Evolutionary conservation across 1,140 invertebrate genomes (phyloP), one percentile per base, ranked within the genome.

Genomic region (Vanessa atalanta): DNA sequence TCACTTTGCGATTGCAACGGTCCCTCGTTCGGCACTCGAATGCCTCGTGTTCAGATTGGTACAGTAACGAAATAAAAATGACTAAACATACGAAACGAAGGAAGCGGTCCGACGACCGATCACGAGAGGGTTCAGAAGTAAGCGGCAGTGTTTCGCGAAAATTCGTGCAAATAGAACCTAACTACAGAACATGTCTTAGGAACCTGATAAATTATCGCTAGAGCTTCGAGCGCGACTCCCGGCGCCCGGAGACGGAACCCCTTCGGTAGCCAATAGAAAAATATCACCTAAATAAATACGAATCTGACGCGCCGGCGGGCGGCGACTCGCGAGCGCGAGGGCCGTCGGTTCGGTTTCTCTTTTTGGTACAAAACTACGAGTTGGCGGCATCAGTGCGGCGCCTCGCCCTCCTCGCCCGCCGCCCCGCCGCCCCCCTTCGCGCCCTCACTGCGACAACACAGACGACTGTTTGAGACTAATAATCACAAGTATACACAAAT

Each of bases 151-250:
- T 89, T 80, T 89, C 83, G 88, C 88, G 88, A 91, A 87, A 89
- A 88, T 89, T 92, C 88, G 90, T 92, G 89, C 89, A 91, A 85
- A 87, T 90, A 91, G 88, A 91, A 91, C 88, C 88, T 91, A 91
- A 90, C 91, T 93, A 93, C 88, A 86, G 89, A 90, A 90, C 85
- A 88, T 89, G 87, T 91, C 88, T 93, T 93, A 93, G 91, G 91
- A 93, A 93, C 91, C 91, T 91, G 88, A 88, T 91, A 91, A 90
- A 93, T 91, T 93, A 93, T 93, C 91, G 91, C 91, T 93, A 93
- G 87, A 89, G 87, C 84, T 88, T 85, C 87, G 89, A 87, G 86
- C 88, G 82, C 85, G 80, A 79, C 84, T 83, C 83, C 37, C 76
- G 79, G 84, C 83, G 79, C 75, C 80, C 87, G 87, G 37, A 43